Base-by-base conservation (phyloP, 2,888 invertebrate species). In the Limenitis camilla region DNA sequence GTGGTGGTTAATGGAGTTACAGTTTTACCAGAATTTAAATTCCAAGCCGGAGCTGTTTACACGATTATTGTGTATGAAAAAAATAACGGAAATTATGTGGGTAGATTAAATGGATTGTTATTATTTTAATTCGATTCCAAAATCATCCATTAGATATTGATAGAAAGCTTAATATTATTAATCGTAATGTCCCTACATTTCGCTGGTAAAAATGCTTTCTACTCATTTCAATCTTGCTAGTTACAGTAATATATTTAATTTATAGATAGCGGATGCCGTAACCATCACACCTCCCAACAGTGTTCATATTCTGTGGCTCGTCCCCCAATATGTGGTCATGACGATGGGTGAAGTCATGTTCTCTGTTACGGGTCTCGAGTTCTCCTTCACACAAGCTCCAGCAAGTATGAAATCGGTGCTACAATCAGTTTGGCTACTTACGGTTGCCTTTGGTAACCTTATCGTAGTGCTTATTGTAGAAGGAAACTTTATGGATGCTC, bases 341-440 rank as follows among this genome's bases (percentile, higher is more conserved):
- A 97, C 98, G 0, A 91, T 94, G 67, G 98, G 93, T 0, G 99
- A 99, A 81, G 94, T 99, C 39, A 94, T 99, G 92, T 97, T 98
- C 77, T 96, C 97, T 0, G 94, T 99, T 29, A 98, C 98, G 0
- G 98, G 98, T 0, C 86, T 99, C 27, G 95, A 97, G 73, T 99
- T 99, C 81, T 95, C 98, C 0, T 99, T 97, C 78, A 95, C 97
- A 0, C 96, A 96, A 88, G 96, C 98, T 0, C 97, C 98, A 0
- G 74, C 89, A 5, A 93, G 92, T 59, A 98, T 99, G 98, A 99
- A 98, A 78, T 96, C 98, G 0, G 93, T 99, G 0, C 78, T 99
- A 44, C 94, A 95, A 76, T 96, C 98, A 0, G 91, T 93, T 9
- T 99, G 98, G 96, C 88, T 98, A 9, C 83, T 99, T 47, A 97